Evolutionary conservation across 2,888 invertebrate species (phyloP), one percentile per base, ranked within the genome.

Genomic region (Drosophila incognita): DNA sequence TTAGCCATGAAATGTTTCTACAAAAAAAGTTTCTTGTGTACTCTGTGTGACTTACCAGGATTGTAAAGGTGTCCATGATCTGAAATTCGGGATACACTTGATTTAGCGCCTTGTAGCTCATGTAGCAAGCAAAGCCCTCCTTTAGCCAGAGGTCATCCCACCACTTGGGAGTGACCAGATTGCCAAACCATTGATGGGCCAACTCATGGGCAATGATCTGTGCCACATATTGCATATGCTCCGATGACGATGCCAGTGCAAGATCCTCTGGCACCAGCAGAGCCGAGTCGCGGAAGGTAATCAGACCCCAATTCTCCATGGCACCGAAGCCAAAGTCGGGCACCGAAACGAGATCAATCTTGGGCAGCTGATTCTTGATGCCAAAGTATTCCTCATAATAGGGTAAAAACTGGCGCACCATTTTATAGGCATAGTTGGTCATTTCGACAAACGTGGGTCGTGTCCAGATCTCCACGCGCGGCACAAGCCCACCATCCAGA

Each of bases 171-270:
- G 96, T 96, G 24, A 97, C 95, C 24, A 96, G 93, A 89, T 97
- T 96, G 8, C 97, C 97, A 82, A 97, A 96, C 97, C 97, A 97
- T 94, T 96, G 96, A 91, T 98, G 97, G 1, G 96, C 95, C 60
- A 97, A 92, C 92, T 98, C 97, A 87, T 98, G 97, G 0, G 96
- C 94, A 6, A 96, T 94, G 3, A 95, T 95, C 29, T 95, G 94
- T 1, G 95, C 95, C 2, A 96, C 94, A 57, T 94, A 94, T 82
- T 96, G 95, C 80, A 94, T 94, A 75, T 95, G 94, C 77, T 93
- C 94, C 40, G 95, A 94, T 33, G 95, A 93, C 33, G 93, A 93
- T 38, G 92, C 92, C 57, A 91, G 83, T 56, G 92, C 91, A 65
- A 91, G 87, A 81, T 92, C 93, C 83, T 92, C 90, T 2, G 93